Evolutionary conservation across 2,113 vertebrate species (phyloP).

Genomic region (Nyctibius bracteatus): DNA sequence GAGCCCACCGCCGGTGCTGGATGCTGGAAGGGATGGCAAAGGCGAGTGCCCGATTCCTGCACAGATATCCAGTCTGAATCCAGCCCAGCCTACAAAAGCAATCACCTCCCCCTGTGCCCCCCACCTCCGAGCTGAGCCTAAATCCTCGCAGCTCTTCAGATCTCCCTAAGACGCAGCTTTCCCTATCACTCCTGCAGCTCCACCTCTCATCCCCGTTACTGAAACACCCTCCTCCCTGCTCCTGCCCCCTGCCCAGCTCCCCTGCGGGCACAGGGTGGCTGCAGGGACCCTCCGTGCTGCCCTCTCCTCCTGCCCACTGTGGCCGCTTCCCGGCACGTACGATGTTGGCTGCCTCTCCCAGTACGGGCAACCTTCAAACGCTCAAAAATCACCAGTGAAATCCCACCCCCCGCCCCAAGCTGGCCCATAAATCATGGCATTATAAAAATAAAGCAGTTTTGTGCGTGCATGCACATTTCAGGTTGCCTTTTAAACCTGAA

Average conservation of each 20-base stretch:
- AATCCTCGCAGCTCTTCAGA: neutral
- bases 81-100: neutral
- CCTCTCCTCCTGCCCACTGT: neutral
- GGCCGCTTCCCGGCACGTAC: neutral
- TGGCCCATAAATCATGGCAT: conserved; percentile 53
- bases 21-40: neutral
- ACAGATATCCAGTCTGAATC: neutral
- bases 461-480: conserved; percentile 63
- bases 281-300: neutral
- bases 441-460: conserved; percentile 58
- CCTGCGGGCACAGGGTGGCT: neutral
- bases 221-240: neutral
- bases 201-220: neutral
- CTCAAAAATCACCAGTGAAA: conserved; percentile 39
- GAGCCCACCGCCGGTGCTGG: neutral
- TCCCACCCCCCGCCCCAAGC: neutral
- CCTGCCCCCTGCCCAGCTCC: neutral
- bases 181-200: neutral
- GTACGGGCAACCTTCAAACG: conserved; percentile 8
- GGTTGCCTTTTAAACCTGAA: conserved; percentile 70
- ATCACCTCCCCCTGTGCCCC: no score
- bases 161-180: neutral
- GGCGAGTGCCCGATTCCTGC: rapidly evolving
- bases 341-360: neutral
- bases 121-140: neutral